Base-by-base conservation (phyloP, 2,888 invertebrate species). In the Spialia ferax region DNA sequence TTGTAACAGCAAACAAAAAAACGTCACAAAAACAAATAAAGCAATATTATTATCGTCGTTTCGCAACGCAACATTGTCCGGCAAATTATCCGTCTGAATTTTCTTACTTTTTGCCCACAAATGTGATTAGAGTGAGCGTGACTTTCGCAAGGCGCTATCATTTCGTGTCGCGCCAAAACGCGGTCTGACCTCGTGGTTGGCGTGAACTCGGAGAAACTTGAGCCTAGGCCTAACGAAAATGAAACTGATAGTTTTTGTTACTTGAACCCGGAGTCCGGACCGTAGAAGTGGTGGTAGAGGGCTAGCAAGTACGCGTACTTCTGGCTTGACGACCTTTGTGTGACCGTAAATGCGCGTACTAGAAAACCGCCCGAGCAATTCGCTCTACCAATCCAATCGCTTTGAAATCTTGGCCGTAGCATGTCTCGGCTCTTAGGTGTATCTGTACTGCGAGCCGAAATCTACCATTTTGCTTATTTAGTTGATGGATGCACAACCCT, bases 91-190 rank as follows among this genome's bases (percentile, higher is more conserved):
- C 76, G 77, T 71, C 52, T 79, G 78, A 85, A 81, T 85, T 87
- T 79, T 42, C 52, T 35, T 77, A 77, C 83, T 83, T 87, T 83
- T 85, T 83, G 79, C 75, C 74, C 75, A 74, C 82, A 77, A 87
- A 84, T 88, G 86, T 87, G 86, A 83, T 83, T 88, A 80, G 77
- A 79, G 77, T 78, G 79, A 78, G 86, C 90, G 91, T 90, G 91
- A 89, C 89, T 92, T 87, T 89, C 80, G 90, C 83, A 92, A 92
- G 79, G 83, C 88, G 87, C 87, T 88, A 87, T 84, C 79, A 83
- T 84, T 84, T 87, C 88, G 89, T 89, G 89, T 87, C 86, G 85
- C 76, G 83, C 87, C 87, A 87, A 89, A 86, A 83, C 82, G 75
- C 78, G 70, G 70, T 79, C 82, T 86, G 91, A 91, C 90, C 91